Base-by-base conservation (phyloP, 2,113 vertebrate species). In the Synchiropus splendidus region DNA sequence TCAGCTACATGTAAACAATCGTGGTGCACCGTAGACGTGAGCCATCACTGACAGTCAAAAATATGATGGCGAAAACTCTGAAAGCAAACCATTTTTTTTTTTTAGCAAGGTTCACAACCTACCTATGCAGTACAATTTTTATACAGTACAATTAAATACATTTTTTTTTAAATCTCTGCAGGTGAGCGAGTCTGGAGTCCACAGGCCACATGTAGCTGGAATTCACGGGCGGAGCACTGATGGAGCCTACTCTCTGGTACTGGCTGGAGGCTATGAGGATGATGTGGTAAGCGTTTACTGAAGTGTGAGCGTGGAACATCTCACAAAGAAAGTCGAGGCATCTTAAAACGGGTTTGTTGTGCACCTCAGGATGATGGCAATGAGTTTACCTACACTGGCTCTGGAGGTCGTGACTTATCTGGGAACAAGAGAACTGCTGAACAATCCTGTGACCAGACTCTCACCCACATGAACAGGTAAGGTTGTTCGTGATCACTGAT, bases 381-480 rank as follows among this genome's bases (percentile, higher is more conserved):
- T 49, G 93, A 89, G 42, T 99, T 99, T 77, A 99, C 94, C 0
- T 99, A 99, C 51, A 99, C 95, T 0, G 95, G 95, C 5, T 98
- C 93, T 0, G 95, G 95, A 1, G 95, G 95, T 0, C 83, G 94
- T 1, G 95, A 99, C 63, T 89, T 99, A 1, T 97, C 93, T 0
- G 95, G 95, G 30, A 99, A 99, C 79, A 99, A 99, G 30, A 87
- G 94, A 21, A 99, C 95, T 0, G 95, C 95, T 0, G 94, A 96
- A 33, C 95, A 99, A 61, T 98, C 94, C 1, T 98, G 93, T 53
- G 94, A 99, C 42, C 95, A 99, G 65, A 99, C 97, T 40, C 91
- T 99, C 31, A 97, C 92, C 61, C 95, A 99, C 51, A 99, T 93
- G 89, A 99, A 99, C 84, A 86, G 94, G 94, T 97, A 64, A 16